A percentile compares a stretch with the other conserved stretches of the same genome.
These are phyloP conservation scores for Kuschelorhynchus macadamiae DNA, from an alignment of 2,888 invertebrate species.

Conservation along the genomic window DNA sequence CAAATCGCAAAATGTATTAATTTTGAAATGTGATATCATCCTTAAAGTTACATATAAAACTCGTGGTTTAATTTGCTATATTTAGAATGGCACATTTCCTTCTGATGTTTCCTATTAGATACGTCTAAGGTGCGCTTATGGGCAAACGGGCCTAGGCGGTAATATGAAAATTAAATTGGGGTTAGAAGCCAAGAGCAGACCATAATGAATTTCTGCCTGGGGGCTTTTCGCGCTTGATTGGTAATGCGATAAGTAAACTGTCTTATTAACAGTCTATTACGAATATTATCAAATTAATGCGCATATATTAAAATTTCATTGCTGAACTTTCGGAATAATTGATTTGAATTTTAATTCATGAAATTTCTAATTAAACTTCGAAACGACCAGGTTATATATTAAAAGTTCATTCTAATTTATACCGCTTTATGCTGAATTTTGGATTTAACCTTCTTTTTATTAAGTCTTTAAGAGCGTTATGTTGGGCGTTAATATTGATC, in stretches of 20 bases:
- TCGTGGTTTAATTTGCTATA: too few relatives aligned
- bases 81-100: too few relatives aligned
- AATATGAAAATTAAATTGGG: constrained; percentile 48
- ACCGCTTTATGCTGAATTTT: too few relatives aligned
- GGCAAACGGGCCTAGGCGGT: constrained; percentile 17
- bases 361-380: neutral
- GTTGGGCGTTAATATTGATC: too few relatives aligned
- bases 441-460: too few relatives aligned
- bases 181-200: constrained; percentile 35
- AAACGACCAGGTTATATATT: too few relatives aligned
- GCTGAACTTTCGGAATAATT: neutral
- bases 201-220: constrained; percentile 42
- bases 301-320: constrained; percentile 36
- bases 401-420: too few relatives aligned
- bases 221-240: constrained; percentile 44
- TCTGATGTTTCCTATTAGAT: too few relatives aligned
- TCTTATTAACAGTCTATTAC: constrained; percentile 46
- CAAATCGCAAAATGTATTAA: too few relatives aligned
- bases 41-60: too few relatives aligned
- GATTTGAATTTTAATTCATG: neutral
- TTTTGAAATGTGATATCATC: too few relatives aligned
- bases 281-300: constrained; percentile 47
- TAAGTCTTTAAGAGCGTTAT: too few relatives aligned
- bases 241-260: constrained; percentile 48
- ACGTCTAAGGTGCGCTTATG: constrained; percentile 16